Conservation (phyloP, 2,888 invertebrate species). For the Heteromurus nitidus region DNA sequence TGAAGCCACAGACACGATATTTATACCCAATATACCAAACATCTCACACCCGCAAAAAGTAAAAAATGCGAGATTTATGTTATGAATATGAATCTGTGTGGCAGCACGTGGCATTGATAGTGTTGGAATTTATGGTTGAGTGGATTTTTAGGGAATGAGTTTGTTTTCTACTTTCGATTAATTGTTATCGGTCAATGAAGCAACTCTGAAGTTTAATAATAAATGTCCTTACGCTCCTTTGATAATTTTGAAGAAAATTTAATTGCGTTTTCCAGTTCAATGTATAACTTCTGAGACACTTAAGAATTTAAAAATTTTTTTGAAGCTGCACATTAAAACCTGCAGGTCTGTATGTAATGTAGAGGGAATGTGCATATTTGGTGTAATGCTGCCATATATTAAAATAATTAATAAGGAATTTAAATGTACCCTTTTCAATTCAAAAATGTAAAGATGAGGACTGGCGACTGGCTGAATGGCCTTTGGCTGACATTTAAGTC, state of each 20-base stretch:
- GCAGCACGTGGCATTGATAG: too few relatives aligned
- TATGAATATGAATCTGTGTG: background rate
- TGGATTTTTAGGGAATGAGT: constrained; percentile 1
- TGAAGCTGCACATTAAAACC: background rate
- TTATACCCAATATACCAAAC: too few relatives aligned
- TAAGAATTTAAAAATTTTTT: background rate
- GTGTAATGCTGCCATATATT: too few relatives aligned
- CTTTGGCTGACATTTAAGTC: too few relatives aligned
- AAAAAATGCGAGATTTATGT: constrained; percentile 10
- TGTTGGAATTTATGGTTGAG: constrained; percentile 8
- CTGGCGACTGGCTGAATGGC: too few relatives aligned
- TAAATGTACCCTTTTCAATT: too few relatives aligned
- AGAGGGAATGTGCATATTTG: too few relatives aligned
- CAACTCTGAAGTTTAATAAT: background rate
- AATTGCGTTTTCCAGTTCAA: background rate
- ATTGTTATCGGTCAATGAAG: background rate
- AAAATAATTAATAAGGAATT: too few relatives aligned
- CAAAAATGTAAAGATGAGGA: too few relatives aligned
- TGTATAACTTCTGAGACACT: background rate
- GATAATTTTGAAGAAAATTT: background rate
- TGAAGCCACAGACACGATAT: constrained; percentile 10
- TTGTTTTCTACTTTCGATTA: constrained; percentile 30
- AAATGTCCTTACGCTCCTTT: background rate
- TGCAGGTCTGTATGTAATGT: too few relatives aligned
- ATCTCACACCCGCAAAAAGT: constrained; percentile 13